Conservation (phyloP, 2,113 vertebrate species). For the Podiceps cristatus region DNA sequence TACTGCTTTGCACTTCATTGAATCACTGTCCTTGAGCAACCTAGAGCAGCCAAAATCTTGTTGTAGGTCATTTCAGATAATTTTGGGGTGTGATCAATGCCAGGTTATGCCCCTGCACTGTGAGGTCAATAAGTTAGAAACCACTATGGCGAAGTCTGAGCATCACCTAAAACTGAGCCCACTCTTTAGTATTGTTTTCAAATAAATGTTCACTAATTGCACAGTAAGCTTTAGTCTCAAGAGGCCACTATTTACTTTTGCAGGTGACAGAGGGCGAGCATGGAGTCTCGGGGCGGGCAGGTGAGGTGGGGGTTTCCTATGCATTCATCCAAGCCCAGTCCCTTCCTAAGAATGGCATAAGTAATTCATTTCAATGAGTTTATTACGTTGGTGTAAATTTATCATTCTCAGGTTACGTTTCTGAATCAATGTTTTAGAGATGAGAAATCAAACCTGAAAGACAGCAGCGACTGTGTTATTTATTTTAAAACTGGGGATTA, state of each 20-base stretch:
- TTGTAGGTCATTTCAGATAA: neutral
- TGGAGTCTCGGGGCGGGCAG: neutral
- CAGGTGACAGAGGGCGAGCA: accelerated
- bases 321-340: neutral
- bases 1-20: neutral
- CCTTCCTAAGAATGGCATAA: neutral
- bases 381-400: neutral
- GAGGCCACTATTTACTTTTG: neutral
- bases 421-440: neutral
- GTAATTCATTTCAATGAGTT: neutral
- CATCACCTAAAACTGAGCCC: neutral
- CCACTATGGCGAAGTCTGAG: neutral
- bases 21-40: neutral
- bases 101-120: neutral
- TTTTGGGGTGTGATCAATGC: neutral
- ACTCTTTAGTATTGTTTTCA: neutral
- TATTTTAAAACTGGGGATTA: constrained; percentile 53
- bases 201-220: neutral
- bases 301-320: neutral
- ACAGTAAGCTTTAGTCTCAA: neutral
- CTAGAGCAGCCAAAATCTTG: neutral
- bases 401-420: neutral
- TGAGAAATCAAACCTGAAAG: constrained; percentile 35
- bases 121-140: neutral
- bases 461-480: neutral